Conservation (phyloP, 2,888 invertebrate genomes). For the Diarsia brunnea region DNA sequence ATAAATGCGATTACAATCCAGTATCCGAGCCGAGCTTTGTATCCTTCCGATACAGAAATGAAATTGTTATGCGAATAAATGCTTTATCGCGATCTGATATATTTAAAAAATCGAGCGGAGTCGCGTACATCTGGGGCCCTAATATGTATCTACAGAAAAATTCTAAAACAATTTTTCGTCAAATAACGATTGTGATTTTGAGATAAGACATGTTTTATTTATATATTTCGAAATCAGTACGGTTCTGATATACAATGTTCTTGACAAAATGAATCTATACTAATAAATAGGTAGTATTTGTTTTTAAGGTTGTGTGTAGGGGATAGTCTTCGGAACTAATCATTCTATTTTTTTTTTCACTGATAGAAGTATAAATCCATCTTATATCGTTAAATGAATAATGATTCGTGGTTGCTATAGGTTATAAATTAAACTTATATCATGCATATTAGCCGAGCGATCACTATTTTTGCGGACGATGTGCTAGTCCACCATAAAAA, state of each 20-base stretch:
- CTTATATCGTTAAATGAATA: too few relatives aligned
- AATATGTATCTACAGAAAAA: background rate
- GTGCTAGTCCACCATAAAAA: too few relatives aligned
- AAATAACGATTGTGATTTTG: background rate
- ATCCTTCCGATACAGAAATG: slow-evolving; percentile 20
- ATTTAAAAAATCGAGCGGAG: background rate
- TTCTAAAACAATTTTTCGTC: background rate
- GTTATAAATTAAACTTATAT: too few relatives aligned
- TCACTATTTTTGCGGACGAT: too few relatives aligned
- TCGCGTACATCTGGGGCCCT: background rate
- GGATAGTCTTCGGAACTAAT: too few relatives aligned
- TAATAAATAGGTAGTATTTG: too few relatives aligned
- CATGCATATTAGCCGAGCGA: too few relatives aligned
- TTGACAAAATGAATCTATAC: background rate
- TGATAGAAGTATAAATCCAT: too few relatives aligned
- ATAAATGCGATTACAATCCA: slow-evolving; percentile 39
- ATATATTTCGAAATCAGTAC: background rate
- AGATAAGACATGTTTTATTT: background rate
- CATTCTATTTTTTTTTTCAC: too few relatives aligned
- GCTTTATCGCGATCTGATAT: slow-evolving; percentile 13
- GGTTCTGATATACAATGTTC: background rate
- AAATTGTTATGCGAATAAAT: slow-evolving; percentile 12
- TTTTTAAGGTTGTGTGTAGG: too few relatives aligned
- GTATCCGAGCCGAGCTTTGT: slow-evolving; percentile 11
- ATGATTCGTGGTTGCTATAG: too few relatives aligned